Conservation (phyloP, 2,888 invertebrate genomes). For the Rhyacophila evoluta region DNA sequence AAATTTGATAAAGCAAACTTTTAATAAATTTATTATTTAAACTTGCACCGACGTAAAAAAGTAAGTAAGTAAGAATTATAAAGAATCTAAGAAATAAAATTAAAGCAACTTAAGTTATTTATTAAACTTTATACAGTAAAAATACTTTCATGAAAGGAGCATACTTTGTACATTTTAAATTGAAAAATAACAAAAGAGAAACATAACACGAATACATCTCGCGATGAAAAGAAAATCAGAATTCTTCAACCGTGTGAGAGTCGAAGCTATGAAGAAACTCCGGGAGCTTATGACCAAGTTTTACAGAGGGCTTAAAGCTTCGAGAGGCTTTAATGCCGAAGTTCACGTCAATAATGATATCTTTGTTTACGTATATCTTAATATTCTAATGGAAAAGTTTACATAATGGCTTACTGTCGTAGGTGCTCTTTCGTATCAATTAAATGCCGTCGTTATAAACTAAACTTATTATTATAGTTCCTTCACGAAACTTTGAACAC, state of each 20-base stretch:
- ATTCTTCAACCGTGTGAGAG: neutral
- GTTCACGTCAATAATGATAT: constrained; percentile 51
- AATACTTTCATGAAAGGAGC: constrained; percentile 25
- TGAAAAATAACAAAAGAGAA: constrained; percentile 34
- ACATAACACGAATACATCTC: constrained; percentile 19
- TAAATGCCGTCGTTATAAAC: neutral
- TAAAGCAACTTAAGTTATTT: neutral
- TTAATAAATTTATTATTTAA: neutral
- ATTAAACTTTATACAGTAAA: constrained; percentile 6
- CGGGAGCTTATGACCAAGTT: constrained; percentile 31
- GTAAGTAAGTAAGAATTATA: neutral
- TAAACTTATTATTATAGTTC: neutral
- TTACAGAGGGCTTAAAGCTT: constrained; percentile 26
- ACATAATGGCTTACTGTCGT: neutral
- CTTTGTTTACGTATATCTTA: constrained; percentile 52
- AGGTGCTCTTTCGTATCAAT: neutral
- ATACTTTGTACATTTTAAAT: constrained; percentile 20
- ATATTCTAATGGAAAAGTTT: constrained; percentile 53
- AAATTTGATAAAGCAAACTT: neutral
- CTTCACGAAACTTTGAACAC: too few relatives aligned
- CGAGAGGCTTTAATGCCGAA: constrained; percentile 46
- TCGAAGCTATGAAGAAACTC: neutral
- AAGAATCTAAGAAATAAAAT: constrained; percentile 1
- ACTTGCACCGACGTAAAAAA: neutral
- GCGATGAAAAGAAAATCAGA: constrained; percentile 6